Evolutionary conservation across 2,888 invertebrate genomes (phyloP), one percentile per base, ranked within the genome.

Genomic region (Ormyrus pomaceus): DNA sequence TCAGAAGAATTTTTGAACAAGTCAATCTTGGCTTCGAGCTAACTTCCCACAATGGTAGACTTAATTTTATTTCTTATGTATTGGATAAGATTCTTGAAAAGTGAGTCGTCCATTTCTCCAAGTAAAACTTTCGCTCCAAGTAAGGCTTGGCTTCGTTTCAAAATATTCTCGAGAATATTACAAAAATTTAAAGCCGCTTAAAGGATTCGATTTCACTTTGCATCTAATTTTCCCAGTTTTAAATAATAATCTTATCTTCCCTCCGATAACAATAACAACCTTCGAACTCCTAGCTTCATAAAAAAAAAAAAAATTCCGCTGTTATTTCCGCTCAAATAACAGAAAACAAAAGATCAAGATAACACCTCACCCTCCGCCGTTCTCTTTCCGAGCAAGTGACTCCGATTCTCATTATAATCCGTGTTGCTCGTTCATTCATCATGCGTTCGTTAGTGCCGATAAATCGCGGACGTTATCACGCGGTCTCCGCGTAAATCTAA

Each of bases 21-120:
- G 3, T 4, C 34, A 34, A 34, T 34, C 34, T 34, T 34, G 34
- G 34, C 34, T 34, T 51, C 46, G 62, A 53, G 64, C 56, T 19
- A 55, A 65, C 34, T 56, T 65, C 11, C 48, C 56, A 8, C 64
- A 55, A 62, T 46, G 48, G 56, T 65, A 73, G 55, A 74, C 66
- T 51, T 58, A 56, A 74, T 74, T 74, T 74, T 59, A 50, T 66
- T 53, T 74, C 50, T 65, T 48, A 64, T 64, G 46, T 51, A 58
- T 9, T 51, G 13, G 6, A 58, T 6, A 46, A 65, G 59, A 6
- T 11, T 34, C 58, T 74, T 48, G 6, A 66, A 66, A n/a, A 74
- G 58, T 59, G 46, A 58, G 59, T 51, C 58, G 58, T 48, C 58
- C 51, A 34, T 74, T 66, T 74, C 50, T 66, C 51, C 13, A 19